These are phyloP conservation scores for Drosophila paramelanica DNA, from an alignment of 2,888 invertebrate genomes.

Conservation along the genomic window DNA sequence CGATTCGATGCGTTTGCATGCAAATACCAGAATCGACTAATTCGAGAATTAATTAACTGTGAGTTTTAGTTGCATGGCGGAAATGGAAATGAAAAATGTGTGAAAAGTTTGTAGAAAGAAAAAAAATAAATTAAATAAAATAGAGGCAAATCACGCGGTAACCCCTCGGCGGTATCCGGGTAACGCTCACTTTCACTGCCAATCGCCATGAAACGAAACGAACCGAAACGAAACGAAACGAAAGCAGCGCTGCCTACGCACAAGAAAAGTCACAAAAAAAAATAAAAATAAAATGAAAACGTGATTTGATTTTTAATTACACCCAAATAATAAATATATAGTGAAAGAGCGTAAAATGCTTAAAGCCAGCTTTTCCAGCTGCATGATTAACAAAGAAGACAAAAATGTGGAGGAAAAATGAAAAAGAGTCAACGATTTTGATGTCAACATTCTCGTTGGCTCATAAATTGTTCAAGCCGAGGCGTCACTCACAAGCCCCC, in stretches of 20 bases:
- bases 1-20: conserved; percentile 52
- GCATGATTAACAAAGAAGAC: conserved; percentile 16
- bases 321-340: conserved; percentile 27
- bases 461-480: conserved; percentile 42
- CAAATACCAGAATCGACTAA: conserved; percentile 28
- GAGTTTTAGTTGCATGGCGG: conserved; percentile 47
- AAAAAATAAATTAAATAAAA: background rate
- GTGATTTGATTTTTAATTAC: conserved; percentile 77
- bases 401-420: background rate
- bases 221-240: conserved; percentile 48
- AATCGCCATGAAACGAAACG: conserved; percentile 38
- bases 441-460: conserved; percentile 42
- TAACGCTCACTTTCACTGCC: conserved; percentile 64
- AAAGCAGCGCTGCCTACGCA: conserved; percentile 71
- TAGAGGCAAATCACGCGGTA: background rate
- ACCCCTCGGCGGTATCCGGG: conserved; percentile 34
- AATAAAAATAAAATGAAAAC: conserved; percentile 52
- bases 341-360: conserved; percentile 9
- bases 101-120: conserved; percentile 35
- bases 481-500: conserved; percentile 44
- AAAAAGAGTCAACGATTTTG: conserved; percentile 29
- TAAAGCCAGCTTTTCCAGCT: conserved; percentile 45
- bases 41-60: conserved; percentile 69
- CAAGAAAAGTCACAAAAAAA: conserved; percentile 35
- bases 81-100: conserved; percentile 57